Conservation (phyloP, 1,140 invertebrate species). For the Calephelis virginiensis region DNA sequence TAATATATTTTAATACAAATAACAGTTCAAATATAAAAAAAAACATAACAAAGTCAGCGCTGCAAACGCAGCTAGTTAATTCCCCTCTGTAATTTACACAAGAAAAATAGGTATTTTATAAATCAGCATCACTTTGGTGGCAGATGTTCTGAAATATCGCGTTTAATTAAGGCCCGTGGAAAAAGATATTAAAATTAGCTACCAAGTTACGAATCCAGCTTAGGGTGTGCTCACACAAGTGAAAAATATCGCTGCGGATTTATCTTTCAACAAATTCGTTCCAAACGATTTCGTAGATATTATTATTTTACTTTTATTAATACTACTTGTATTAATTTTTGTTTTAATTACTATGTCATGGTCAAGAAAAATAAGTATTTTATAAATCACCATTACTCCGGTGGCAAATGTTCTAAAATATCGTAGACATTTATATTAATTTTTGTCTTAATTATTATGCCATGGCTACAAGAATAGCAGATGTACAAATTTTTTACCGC, state of each 20-base stretch:
- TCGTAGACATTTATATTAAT: neutral
- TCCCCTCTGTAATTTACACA: neutral
- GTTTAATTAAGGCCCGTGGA: slow-evolving; percentile 13
- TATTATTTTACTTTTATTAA: no score
- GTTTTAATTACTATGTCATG: no score
- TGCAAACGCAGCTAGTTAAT: no score
- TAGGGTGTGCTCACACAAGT: neutral
- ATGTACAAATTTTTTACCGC: no score
- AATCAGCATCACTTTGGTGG: neutral
- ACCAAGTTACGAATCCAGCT: slow-evolving; percentile 1
- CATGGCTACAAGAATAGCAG: no score
- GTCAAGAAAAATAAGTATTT: slow-evolving; percentile 1
- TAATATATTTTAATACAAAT: no score
- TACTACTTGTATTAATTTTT: no score
- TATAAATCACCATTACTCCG: slow-evolving; percentile 1
- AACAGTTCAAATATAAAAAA: no score
- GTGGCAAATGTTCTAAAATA: slow-evolving; percentile 7
- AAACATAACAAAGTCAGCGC: no score
- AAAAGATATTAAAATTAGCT: slow-evolving; percentile 16
- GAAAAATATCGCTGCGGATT: neutral
- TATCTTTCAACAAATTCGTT: neutral
- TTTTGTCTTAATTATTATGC: no score
- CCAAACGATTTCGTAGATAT: no score
- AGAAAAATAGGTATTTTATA: slow-evolving; percentile 6
- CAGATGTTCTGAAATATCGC: slow-evolving; percentile 15